phyloP scores from a whole-genome alignment of 2,888 invertebrate species.

The Orthosia incerta region DNA sequence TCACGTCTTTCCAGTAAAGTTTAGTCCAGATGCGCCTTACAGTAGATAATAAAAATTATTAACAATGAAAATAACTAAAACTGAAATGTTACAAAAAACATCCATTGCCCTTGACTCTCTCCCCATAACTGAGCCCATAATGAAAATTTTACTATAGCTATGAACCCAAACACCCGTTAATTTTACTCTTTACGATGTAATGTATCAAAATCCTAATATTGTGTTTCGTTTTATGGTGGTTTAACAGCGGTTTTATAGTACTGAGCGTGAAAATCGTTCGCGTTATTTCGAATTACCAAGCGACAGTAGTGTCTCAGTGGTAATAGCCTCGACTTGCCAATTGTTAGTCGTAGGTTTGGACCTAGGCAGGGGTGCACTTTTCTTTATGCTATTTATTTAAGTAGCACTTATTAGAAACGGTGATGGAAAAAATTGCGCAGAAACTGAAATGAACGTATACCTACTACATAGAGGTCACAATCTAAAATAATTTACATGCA shows the following conservation, averaged over 20 bases:
- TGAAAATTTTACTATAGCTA: slow-evolving; percentile 62
- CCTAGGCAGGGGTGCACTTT: background rate
- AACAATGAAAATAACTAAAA: background rate
- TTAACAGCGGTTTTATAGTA: slow-evolving; percentile 60
- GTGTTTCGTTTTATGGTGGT: slow-evolving; percentile 59
- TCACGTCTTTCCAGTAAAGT: too few relatives aligned
- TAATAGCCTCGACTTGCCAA: too few relatives aligned
- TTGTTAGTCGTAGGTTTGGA: background rate
- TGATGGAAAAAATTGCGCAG: background rate
- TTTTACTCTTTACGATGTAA: slow-evolving; percentile 61
- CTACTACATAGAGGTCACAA: background rate
- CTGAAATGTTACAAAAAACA: background rate
- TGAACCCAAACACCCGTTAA: slow-evolving; percentile 58
- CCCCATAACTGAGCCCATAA: slow-evolving; percentile 45
- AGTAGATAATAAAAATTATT: background rate
- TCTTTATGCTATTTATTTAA: too few relatives aligned
- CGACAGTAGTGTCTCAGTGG: background rate
- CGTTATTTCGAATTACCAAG: slow-evolving; percentile 17
- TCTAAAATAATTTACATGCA: background rate
- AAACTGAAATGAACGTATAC: background rate
- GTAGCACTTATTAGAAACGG: background rate
- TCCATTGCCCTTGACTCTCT: slow-evolving; percentile 22
- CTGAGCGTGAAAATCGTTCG: slow-evolving; percentile 40
- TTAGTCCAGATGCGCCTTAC: too few relatives aligned
- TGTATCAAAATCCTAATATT: slow-evolving; percentile 64